Base-by-base conservation (phyloP, 2,797 vertebrate species). In the Siniperca obscura region DNA sequence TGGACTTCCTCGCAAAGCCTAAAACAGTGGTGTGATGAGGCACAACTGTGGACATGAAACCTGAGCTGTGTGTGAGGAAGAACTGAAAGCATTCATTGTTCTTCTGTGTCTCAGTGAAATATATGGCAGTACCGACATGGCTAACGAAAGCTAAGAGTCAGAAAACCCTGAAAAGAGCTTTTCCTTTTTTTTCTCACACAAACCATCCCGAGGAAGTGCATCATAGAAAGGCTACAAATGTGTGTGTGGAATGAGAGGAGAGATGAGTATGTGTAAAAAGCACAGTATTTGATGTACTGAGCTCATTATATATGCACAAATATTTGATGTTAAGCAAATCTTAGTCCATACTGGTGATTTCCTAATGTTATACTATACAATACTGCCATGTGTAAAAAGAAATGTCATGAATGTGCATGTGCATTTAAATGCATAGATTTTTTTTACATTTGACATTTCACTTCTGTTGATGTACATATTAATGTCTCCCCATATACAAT, bases 51-150 rank as follows among this genome's bases (percentile, higher is more conserved):
- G 60, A 74, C 52, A 59, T 61, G 50, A 40, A 52, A 66, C 50
- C 48, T 70, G 76, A 74, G 74, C n/a, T 19, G 61, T 50, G 56
- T 50, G 73, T 42, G 42, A 79, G 8, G 68, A 76, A n/a, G 64
- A 70, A 38, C 34, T 85, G 76, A 80, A 71, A 61, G 53, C 14
- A 8, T 38, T 62, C 59, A 61, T 82, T 83, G 70, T 83, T 74
- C 44, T 61, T 9, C 48, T 62, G 68, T 30, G 34, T 74, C 70
- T 64, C 69, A 4, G 66, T 10, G 56, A 73, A 80, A 59, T 62
- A 59, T 65, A 44, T 14, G 36, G 60, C 65, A 76, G 70, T 34
- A 67, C 73, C 78, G 78, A 77, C 83, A 82, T n/a, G 48, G 73
- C 69, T 77, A 74, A 62, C 25, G 22, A 74, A 60, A 67, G 80